Evolutionary conservation across 1,140 invertebrate species (phyloP).

Genomic region (Pectinophora gossypiella): DNA sequence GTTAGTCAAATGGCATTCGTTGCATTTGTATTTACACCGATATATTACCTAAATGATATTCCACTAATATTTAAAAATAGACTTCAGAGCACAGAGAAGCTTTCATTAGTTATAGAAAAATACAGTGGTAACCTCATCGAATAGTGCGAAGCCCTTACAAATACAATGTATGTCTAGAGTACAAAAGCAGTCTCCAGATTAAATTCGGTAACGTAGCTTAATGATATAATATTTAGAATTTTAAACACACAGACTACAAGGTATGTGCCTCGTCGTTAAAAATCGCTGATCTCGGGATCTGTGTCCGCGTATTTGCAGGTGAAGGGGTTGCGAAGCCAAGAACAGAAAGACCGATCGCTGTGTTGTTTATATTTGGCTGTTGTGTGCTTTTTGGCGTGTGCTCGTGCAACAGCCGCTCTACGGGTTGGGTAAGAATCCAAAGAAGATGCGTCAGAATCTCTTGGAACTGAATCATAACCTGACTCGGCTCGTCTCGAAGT

Average conservation of each 20-base stretch:
- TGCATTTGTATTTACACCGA: constrained; percentile 44
- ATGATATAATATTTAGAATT: constrained; percentile 59
- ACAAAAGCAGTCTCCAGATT: constrained; percentile 75
- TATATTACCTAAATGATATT: background rate
- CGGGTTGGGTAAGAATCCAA: constrained; percentile 85
- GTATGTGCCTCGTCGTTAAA: constrained; percentile 45
- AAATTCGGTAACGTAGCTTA: constrained; percentile 74
- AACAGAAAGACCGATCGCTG: constrained; percentile 78
- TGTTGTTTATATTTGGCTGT: constrained; percentile 75
- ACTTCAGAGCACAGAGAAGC: constrained; percentile 46
- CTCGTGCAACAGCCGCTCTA: constrained; percentile 79
- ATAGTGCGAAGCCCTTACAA: constrained; percentile 64
- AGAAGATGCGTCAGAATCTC: constrained; percentile 91
- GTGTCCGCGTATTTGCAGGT: constrained; percentile 83
- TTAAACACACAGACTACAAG: constrained; percentile 24
- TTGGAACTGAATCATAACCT: constrained; percentile 91
- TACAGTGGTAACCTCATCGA: constrained; percentile 63
- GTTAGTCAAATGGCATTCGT: constrained; percentile 36
- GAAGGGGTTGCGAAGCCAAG: constrained; percentile 80
- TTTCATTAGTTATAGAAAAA: constrained; percentile 63
- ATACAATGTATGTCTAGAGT: constrained; percentile 68
- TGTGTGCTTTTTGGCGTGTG: constrained; percentile 73
- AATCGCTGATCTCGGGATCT: constrained; percentile 79
- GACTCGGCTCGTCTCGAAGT: constrained; percentile 86
- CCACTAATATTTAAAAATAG: constrained; percentile 5